Evolutionary conservation across 2,113 vertebrate genomes (phyloP), one percentile per base, ranked within the genome.

Genomic region (Muscicapa adusta): DNA sequence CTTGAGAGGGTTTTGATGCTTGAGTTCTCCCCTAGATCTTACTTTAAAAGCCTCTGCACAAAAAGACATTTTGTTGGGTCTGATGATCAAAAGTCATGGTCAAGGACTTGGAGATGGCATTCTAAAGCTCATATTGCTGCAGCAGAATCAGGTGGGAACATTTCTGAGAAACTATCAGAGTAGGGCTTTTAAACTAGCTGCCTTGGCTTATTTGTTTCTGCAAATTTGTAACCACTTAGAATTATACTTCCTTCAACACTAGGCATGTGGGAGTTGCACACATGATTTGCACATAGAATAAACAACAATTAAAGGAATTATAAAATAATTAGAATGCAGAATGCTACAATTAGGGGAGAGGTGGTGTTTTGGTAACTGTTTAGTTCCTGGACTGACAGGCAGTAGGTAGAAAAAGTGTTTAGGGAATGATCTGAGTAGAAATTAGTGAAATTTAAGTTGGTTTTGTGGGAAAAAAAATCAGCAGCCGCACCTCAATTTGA

Each of bases 301-400:
- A 97, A 83, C 79, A 60, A 73, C 34, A 88, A 76, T 84, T 81
- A 89, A 74, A 74, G 78, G 38, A 75, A 79, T 95, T 91, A 22
- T 8, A 87, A 95, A 96, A 85, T 60, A 82, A 82, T 73, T 67
- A 71, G 65, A 76, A 80, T 5, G 19, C 34, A 85, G 78, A 96
- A 89, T 45, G 31, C 48, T 43, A 50, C 20, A 2, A 1, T 88
- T 74, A 78, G 40, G 42, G 71, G 36, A 70, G 26, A 96, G 67
- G 5, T 45, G 47, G 26, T 65, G 34, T 88, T 96, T 74, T 67
- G 26, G 29, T 81, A 82, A 31, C 34, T 95, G 85, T 81, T 96
- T 91, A 78, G 57, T 62, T 77, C 84, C 85, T 96, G 65, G 29
- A 75, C 57, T 92, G 81, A 87, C 68, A 91, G 36, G 57, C 29